Evolutionary conservation across 2,113 vertebrate genomes (phyloP), one percentile per base, ranked within the genome.

Genomic region (Phaetusa simplex): DNA sequence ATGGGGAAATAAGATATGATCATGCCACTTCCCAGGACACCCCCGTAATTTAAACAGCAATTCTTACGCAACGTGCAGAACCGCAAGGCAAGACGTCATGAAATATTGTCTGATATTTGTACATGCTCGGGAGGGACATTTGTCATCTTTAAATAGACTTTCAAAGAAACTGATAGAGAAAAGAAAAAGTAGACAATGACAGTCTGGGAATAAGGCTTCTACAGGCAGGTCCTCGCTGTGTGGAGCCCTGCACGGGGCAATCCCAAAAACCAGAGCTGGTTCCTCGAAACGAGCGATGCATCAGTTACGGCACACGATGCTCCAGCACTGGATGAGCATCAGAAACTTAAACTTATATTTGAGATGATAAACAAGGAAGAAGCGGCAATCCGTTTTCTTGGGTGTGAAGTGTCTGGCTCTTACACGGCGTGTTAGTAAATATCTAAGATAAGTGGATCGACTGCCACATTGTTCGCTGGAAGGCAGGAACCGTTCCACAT

Each of bases 361-460:
- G 66, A 40, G 27, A 19, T 16, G 29, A 22, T 3, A 16, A 30
- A 10, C 9, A 27, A 56, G 45, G n/a, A 40, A 42, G 72, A 55
- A 70, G 73, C 29, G 56, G 56, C 36, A 38, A 36, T 40, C 1
- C 1, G 26, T 38, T 42, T 24, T 29, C 52, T 47, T 11, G 27
- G 34, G 12, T 6, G 13, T 14, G 64, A 84, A 55, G 27, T 3
- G 6, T 4, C 64, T 42, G 53, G 64, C 64, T 76, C n/a, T 40
- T 12, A 0, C 1, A 21, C 9, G 45, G 64, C 0, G 2, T 2
- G n/a, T 27, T 4, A 7, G 36, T 2, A 22, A 18, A 45, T 15
- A 18, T 55, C 79, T 43, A 22, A 61, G 93, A 3, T 22, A 50
- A 79, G 79, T 7, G 53, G 67, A n/a, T 1, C 1, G 11, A n/a